phyloP scores from a whole-genome alignment of 2,888 invertebrate genomes.

The Aleiodes testaceus region DNA sequence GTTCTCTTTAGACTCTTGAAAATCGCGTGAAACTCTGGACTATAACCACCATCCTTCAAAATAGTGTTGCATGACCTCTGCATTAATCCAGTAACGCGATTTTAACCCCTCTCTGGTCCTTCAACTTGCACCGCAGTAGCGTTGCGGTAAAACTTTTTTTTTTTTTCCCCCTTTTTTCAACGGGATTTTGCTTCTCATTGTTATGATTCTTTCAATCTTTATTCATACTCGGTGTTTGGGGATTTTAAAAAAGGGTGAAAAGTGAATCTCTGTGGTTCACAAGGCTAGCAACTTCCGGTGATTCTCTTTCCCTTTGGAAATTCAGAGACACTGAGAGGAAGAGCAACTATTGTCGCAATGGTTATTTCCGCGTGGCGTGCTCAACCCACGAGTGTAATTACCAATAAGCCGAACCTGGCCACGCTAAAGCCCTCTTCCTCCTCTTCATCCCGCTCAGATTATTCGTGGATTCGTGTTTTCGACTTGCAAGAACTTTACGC shows the following conservation, averaged over 20 bases:
- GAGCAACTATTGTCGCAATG: conserved; percentile 15
- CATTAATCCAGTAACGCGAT: conserved; percentile 37
- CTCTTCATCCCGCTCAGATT: conserved; percentile 26
- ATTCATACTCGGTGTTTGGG: conserved; percentile 8
- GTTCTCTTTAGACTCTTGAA: neutral
- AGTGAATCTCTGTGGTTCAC: conserved; percentile 3
- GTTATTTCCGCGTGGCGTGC: conserved; percentile 40
- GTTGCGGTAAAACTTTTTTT: conserved; percentile 38
- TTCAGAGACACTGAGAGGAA: conserved; percentile 7
- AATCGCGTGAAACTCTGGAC: conserved; percentile 39
- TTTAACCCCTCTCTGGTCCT: conserved; percentile 20
- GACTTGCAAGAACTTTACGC: conserved; percentile 22
- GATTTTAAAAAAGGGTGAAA: neutral
- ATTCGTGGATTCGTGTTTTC: conserved; percentile 30
- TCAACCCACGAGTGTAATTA: conserved; percentile 34
- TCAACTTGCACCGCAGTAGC: conserved; percentile 37
- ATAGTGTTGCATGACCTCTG: conserved; percentile 41
- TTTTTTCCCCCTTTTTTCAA: conserved; percentile 13
- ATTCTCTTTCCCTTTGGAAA: neutral
- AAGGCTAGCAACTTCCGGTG: neutral
- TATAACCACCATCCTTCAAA: conserved; percentile 18
- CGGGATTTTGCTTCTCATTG: neutral
- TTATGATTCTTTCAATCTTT: neutral
- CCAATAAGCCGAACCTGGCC: conserved; percentile 37
- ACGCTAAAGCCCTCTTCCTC: conserved; percentile 13